Conservation (phyloP, 2,888 invertebrate genomes). For the Callimorpha dominula region DNA sequence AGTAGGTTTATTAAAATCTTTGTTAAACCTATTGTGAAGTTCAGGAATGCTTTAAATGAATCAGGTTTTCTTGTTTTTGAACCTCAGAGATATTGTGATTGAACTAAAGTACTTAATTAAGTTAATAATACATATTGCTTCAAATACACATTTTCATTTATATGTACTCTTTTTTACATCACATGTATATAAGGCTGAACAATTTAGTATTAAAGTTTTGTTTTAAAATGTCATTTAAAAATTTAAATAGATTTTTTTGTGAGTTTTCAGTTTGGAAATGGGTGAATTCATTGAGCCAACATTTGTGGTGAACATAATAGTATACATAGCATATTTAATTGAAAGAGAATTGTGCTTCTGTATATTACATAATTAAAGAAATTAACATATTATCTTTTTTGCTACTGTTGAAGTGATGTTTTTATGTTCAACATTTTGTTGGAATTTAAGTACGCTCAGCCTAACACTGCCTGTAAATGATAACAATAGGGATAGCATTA, state of each 20-base stretch:
- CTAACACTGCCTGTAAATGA: slow-evolving; percentile 40
- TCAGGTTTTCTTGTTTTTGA: slow-evolving; percentile 43
- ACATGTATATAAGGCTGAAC: slow-evolving; percentile 79
- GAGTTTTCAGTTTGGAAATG: slow-evolving; percentile 28
- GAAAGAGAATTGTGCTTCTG: not conserved
- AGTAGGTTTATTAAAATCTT: slow-evolving; percentile 12
- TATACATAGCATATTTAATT: not conserved
- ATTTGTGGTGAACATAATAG: slow-evolving; percentile 24
- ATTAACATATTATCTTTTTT: not conserved
- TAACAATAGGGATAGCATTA: slow-evolving; percentile 31
- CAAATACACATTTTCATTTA: slow-evolving; percentile 61
- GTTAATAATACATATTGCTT: slow-evolving; percentile 55
- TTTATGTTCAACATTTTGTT: slow-evolving; percentile 23
- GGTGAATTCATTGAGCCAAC: slow-evolving; percentile 19
- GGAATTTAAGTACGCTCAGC: slow-evolving; percentile 15
- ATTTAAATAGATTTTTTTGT: slow-evolving; percentile 29
- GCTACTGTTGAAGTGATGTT: not conserved
- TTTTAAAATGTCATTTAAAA: slow-evolving; percentile 59
- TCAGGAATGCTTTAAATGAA: slow-evolving; percentile 53
- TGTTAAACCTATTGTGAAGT: slow-evolving; percentile 24
- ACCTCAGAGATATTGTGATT: slow-evolving; percentile 68
- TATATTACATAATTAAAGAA: not conserved
- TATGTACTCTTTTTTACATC: slow-evolving; percentile 63
- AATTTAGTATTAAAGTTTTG: slow-evolving; percentile 54
- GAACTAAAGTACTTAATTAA: slow-evolving; percentile 76